Evolutionary conservation across 2,113 vertebrate species (phyloP), one percentile per base, ranked within the genome.

Genomic region (Pachypanchax playfairii): DNA sequence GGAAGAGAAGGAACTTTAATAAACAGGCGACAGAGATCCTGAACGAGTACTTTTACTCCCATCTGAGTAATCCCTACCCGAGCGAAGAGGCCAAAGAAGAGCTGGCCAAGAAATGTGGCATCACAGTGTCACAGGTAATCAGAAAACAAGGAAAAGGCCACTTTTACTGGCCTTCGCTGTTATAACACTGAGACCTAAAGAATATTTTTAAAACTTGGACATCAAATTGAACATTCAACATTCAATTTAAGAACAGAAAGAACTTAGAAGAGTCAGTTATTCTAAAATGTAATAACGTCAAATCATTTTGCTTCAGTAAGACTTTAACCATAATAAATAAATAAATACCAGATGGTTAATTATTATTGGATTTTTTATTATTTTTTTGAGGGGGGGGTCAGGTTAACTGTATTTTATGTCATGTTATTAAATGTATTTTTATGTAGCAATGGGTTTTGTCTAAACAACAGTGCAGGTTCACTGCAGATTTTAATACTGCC

Each of bases 71-170:
- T 88, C 97, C 97, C 28, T 99, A 99, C 79, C 97, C 97, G 89
- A 99, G 97, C 73, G 97, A 99, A 92, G 97, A 99, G 94, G 97
- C 96, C 93, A 99, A 99, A 94, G 97, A 99, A 85, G 97, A 99
- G 89, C 94, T 99, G 93, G 97, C 96, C 82, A 99, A 99, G 92
- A 99, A 99, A 78, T 98, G 96, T 92, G 94, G 93, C 90, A 99
- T 99, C 92, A 98, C 97, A 60, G 88, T 92, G 59, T 92, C 91
- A 65, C 91, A 92, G 89, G 91, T 92, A 76, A 72, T 11, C 6
- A 21, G 1, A 56, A 43, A 17, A 28, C 21, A 22, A 3, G 1
- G 11, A 46, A 5, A 10, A 53, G 6, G 21, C 5, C 14, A 25
- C 13, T 12, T 6, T 50, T 15, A 9, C 22, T 35, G 26, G 4